phyloP scores from a whole-genome alignment of 1,140 invertebrate genomes.

The Euura saliciscinereae region DNA sequence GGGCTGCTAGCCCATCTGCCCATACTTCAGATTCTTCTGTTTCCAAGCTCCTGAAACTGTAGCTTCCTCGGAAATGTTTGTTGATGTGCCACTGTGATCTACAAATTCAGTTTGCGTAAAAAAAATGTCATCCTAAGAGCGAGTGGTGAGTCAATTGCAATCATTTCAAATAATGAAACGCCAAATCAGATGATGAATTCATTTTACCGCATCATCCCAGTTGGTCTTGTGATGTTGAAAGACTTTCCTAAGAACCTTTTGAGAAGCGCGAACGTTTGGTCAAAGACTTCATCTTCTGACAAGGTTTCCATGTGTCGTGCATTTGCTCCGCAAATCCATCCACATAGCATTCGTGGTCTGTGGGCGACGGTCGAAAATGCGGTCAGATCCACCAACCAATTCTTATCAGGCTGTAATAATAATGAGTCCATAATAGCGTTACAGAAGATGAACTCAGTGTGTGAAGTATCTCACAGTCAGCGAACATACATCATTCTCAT shows the following conservation, averaged over 20 bases:
- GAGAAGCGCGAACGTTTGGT: slow-evolving; percentile 46
- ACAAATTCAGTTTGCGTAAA: slow-evolving; percentile 29
- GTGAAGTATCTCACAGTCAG: too few species aligned
- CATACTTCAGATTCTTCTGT: too few species aligned
- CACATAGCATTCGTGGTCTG: slow-evolving; percentile 68
- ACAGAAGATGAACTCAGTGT: too few species aligned
- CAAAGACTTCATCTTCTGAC: slow-evolving; percentile 49
- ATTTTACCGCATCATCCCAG: slow-evolving; percentile 19
- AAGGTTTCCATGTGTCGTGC: slow-evolving; percentile 61
- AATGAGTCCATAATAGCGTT: too few species aligned
- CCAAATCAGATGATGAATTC: background rate
- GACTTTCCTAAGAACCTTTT: slow-evolving; percentile 45
- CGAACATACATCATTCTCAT: background rate
- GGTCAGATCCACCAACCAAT: slow-evolving; percentile 66
- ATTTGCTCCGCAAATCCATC: slow-evolving; percentile 60
- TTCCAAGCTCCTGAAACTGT: slow-evolving; percentile 70
- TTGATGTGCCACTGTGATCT: slow-evolving; percentile 75
- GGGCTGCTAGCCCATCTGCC: slow-evolving; percentile 38
- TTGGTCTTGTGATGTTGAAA: slow-evolving; percentile 58
- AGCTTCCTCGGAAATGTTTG: slow-evolving; percentile 71
- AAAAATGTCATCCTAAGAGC: too few species aligned
- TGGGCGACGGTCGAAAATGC: slow-evolving; percentile 67
- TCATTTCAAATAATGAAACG: background rate
- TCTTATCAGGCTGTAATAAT: slow-evolving; percentile 33
- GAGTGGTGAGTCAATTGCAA: too few species aligned